Percentiles rank a stretch among this genome's conserved stretches.
These are phyloP conservation scores for Cyprinus carpio DNA, from an alignment of 2,113 vertebrate genomes.

Conservation along the genomic window DNA sequence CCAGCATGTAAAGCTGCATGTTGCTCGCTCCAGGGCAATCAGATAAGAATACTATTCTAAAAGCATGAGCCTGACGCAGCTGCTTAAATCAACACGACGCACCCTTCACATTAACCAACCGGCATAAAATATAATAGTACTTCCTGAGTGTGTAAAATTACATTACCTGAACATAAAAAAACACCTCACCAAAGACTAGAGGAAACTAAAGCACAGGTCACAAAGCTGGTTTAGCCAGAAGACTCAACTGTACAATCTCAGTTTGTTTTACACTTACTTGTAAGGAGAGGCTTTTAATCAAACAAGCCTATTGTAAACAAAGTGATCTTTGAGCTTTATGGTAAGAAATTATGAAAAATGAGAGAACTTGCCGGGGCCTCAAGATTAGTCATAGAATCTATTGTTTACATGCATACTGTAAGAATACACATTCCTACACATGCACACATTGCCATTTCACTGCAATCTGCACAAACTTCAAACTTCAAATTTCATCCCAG, in stretches of 20 bases:
- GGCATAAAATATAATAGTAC: neutral
- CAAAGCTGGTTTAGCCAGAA: constrained; percentile 44
- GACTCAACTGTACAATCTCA: neutral
- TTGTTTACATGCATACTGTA: neutral
- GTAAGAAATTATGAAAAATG: neutral
- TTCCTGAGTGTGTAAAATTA: constrained; percentile 29
- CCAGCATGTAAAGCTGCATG: constrained; percentile 16
- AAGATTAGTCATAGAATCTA: neutral
- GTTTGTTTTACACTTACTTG: constrained; percentile 9
- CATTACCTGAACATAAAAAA: constrained; percentile 29
- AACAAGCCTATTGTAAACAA: constrained; percentile 24
- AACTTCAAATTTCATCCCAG: neutral
- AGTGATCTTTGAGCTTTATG: neutral
- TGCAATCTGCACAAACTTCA: neutral
- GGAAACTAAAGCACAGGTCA: constrained; percentile 36
- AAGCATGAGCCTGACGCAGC: neutral
- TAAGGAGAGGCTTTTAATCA: neutral
- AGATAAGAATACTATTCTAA: constrained; percentile 40
- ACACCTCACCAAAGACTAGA: constrained; percentile 34
- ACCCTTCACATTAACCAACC: constrained; percentile 45
- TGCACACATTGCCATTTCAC: neutral
- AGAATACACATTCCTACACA: constrained; percentile 2
- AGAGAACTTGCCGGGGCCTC: neutral
- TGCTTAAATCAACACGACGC: constrained; percentile 41
- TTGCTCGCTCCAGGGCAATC: constrained; percentile 32